These are phyloP conservation scores for Adelges cooleyi DNA, from an alignment of 1,140 invertebrate genomes.

Conservation along the genomic window DNA sequence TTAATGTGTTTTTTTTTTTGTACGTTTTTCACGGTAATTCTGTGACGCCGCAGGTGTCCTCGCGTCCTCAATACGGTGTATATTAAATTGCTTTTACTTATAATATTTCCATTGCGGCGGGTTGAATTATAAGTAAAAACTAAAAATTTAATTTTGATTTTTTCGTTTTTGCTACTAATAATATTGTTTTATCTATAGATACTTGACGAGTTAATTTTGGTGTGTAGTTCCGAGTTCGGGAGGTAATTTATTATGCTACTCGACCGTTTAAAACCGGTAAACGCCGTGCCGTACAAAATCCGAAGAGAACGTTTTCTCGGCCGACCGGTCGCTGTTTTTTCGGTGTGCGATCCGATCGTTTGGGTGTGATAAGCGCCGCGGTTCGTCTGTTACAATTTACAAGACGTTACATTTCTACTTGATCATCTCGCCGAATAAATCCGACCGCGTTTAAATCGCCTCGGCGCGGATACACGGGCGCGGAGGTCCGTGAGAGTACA, in stretches of 20 bases:
- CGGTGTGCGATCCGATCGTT: not conserved
- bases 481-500: too few relatives aligned
- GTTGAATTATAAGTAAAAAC: too few relatives aligned
- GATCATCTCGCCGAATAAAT: too few relatives aligned
- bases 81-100: slow-evolving; percentile 19
- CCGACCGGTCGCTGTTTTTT: not conserved
- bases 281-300: not conserved
- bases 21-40: slow-evolving; percentile 19
- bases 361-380: not conserved
- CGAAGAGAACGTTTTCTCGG: not conserved
- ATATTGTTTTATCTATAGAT: too few relatives aligned
- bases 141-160: not conserved
- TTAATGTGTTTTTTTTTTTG: slow-evolving; percentile 10
- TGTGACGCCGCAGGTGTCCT: not conserved
- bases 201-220: too few relatives aligned
- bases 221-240: too few relatives aligned
- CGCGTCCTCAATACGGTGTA: not conserved
- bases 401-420: too few relatives aligned
- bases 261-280: too few relatives aligned
- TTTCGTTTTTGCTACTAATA: too few relatives aligned
- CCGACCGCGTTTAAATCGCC: not conserved
- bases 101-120: not conserved
- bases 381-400: too few relatives aligned
- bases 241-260: too few relatives aligned
- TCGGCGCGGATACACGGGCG: not conserved